These are phyloP conservation scores for Thalassaphorura encarpata DNA, from an alignment of 1,140 invertebrate species.

Conservation along the genomic window DNA sequence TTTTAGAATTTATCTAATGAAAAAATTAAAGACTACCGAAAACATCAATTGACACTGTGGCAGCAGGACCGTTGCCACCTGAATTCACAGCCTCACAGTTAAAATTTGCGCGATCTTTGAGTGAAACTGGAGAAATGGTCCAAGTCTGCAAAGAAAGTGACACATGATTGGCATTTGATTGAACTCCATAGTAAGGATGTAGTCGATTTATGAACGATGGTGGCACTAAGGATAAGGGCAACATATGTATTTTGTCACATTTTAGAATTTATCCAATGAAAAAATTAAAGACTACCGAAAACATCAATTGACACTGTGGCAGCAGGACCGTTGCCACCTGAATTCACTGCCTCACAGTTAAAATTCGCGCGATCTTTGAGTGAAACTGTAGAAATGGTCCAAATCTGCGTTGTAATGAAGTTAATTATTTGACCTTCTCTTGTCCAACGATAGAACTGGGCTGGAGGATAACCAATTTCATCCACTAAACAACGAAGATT, in stretches of 20 bases:
- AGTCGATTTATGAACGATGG: conserved; percentile 74
- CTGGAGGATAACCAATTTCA: conserved; percentile 66
- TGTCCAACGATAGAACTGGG: conserved; percentile 63
- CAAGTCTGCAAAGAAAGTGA: conserved; percentile 71
- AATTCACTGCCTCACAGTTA: conserved; percentile 70
- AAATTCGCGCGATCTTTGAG: conserved; percentile 74
- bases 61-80: conserved; percentile 63
- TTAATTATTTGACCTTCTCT: conserved; percentile 59
- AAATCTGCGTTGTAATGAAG: conserved; percentile 53
- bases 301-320: conserved; percentile 67
- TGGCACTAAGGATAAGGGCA: conserved; percentile 48
- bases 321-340: conserved; percentile 62
- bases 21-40: conserved; percentile 45
- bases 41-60: conserved; percentile 64
- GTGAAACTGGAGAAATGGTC: conserved; percentile 57
- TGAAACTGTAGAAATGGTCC: conserved; percentile 66
- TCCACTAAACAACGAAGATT: conserved; percentile 69
- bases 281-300: conserved; percentile 45
- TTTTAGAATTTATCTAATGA: too few relatives aligned
- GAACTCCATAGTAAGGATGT: conserved; percentile 65
- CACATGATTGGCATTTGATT: conserved; percentile 60
- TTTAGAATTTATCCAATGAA: too few relatives aligned
- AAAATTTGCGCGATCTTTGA: conserved; percentile 74
- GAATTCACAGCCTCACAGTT: conserved; percentile 72
- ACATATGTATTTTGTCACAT: too few relatives aligned